phyloP scores from a whole-genome alignment of 2,888 invertebrate species.

The Helleia helle region DNA sequence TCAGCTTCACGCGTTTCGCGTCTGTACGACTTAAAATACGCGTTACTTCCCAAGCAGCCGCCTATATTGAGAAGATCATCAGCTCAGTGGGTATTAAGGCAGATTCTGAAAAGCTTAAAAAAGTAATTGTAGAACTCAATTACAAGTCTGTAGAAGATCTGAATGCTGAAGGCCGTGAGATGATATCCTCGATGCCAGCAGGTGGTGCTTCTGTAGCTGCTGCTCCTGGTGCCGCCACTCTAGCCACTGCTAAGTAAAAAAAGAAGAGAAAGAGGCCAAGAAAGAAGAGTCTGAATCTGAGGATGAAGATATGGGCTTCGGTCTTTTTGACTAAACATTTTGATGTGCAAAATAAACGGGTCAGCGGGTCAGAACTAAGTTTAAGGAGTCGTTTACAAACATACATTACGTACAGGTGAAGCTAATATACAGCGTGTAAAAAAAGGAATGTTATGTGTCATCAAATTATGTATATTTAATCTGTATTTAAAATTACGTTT shows the following conservation, averaged over 20 bases:
- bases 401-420: too few species aligned
- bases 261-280: constrained; percentile 88
- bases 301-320: constrained; percentile 99
- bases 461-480: too few species aligned
- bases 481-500: too few species aligned
- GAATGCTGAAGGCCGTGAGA: constrained; percentile 90
- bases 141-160: constrained; percentile 94
- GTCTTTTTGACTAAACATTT: constrained; percentile 87
- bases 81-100: constrained; percentile 97
- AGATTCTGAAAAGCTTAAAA: constrained; percentile 88
- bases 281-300: constrained; percentile 94
- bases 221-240: constrained; percentile 76
- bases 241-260: constrained; percentile 78
- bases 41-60: constrained; percentile 80
- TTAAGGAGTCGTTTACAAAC: too few species aligned
- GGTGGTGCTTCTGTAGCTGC: constrained; percentile 86
- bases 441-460: too few species aligned
- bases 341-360: too few species aligned
- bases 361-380: too few species aligned
- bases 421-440: too few species aligned
- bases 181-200: constrained; percentile 94
- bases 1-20: constrained; percentile 85
- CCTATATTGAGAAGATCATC: constrained; percentile 95
- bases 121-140: constrained; percentile 88
- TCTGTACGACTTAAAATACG: constrained; percentile 87